Conservation (phyloP, 2,888 invertebrate species). For the Synergus gifuensis region DNA sequence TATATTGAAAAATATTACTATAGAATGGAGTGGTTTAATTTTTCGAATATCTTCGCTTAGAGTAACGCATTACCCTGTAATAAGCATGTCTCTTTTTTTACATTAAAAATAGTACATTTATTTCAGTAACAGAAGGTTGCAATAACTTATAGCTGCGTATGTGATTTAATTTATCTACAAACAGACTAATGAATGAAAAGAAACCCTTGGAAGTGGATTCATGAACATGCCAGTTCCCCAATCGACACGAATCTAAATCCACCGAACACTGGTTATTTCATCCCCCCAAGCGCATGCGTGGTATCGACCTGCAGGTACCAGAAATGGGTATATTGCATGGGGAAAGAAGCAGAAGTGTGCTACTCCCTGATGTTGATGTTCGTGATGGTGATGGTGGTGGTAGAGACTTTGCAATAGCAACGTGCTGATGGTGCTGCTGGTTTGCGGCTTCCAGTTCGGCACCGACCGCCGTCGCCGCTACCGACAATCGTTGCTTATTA, state of each 20-base stretch:
- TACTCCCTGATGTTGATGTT: conserved; percentile 45
- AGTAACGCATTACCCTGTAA: neutral
- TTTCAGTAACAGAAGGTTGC: neutral
- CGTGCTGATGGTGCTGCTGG: conserved; percentile 21
- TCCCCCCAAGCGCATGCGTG: conserved; percentile 66
- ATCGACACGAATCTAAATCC: conserved; percentile 46
- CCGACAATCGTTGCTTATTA: conserved; percentile 18
- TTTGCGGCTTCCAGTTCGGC: conserved; percentile 57
- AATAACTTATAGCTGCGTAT: neutral
- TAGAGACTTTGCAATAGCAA: conserved; percentile 10
- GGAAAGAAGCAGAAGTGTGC: conserved; percentile 45
- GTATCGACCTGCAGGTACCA: conserved; percentile 67
- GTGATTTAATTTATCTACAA: neutral
- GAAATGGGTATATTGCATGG: conserved; percentile 51
- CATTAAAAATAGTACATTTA: neutral
- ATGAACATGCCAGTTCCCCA: neutral
- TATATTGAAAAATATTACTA: neutral
- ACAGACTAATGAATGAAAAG: neutral
- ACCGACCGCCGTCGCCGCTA: conserved; percentile 58
- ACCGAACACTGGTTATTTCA: conserved; percentile 48
- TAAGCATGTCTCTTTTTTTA: neutral
- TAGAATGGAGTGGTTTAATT: neutral
- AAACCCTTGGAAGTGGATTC: neutral
- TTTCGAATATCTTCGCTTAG: neutral
- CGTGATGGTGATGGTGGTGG: conserved; percentile 42